Base-by-base conservation (phyloP, 2,113 vertebrate genomes). In the Pseudorasbora parva region DNA sequence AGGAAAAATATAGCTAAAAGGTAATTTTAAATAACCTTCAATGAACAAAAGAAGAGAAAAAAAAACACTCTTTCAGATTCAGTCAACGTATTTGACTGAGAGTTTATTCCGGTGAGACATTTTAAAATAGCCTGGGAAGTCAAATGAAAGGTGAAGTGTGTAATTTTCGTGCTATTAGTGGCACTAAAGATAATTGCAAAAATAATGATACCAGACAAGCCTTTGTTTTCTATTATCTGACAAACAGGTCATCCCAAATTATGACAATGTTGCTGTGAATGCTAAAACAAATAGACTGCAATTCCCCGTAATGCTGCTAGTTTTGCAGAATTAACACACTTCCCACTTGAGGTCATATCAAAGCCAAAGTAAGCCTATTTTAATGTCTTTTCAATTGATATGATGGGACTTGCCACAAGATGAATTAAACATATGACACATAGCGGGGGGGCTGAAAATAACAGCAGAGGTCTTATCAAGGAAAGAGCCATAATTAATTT, bases 401-500 rank as follows among this genome's bases (percentile, higher is more conserved):
- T 56, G 21, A 81, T 37, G 21, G 30, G 3, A 4, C 27, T 54
- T 69, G 12, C 71, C 41, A 49, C 14, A 27, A 37, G 2, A 64
- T 66, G 27, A 76, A 56, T 68, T 56, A 56, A 77, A 37, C 57
- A 83, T 56, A 74, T 64, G 69, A 82, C 11, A 41, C 27, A 11
- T 37, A 23, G 47, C 21, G 10, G n/a, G 17, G 84, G 85, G 83
- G 60, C 19, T 83, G 75, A 64, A 10, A 62, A 85, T 87, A 74
- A 90, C 82, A 81, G 89, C 75, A 88, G 81, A 88, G 90, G 88
- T 88, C 86, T 69, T 69, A 71, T 77, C 19, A 88, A 86, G 78
- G 57, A 86, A 78, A 89, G 88, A 81, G 82, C 75, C 85, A 93
- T 93, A 60, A 90, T 91, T 92, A 86, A 91, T 92, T 91, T 87